phyloP scores from a whole-genome alignment of 2,113 vertebrate species.

The Poeciliopsis occidentalis region DNA sequence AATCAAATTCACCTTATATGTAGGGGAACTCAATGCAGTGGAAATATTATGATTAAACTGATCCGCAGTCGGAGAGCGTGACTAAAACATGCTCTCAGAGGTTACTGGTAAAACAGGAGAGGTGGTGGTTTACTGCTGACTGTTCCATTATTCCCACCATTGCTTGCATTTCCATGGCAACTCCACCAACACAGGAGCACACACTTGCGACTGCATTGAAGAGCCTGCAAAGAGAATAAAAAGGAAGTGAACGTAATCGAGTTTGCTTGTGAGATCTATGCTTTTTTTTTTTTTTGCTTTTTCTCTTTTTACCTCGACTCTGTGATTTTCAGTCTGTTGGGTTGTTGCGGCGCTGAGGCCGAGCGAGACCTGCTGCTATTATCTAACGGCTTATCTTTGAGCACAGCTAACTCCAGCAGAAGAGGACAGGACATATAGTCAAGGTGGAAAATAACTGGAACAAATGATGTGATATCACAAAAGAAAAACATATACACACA shows the following conservation, averaged over 20 bases:
- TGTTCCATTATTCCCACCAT: slow-evolving; percentile 48
- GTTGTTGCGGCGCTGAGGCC: slow-evolving; percentile 24
- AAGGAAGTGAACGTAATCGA: slow-evolving; percentile 37
- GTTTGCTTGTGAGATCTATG: slow-evolving; percentile 45
- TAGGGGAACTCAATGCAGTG: slow-evolving; percentile 2
- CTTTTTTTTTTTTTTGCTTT: neutral
- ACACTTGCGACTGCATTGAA: slow-evolving; percentile 8
- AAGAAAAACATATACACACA: neutral
- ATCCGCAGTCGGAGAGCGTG: slow-evolving; percentile 21
- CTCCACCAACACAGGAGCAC: slow-evolving; percentile 29
- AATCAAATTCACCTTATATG: neutral
- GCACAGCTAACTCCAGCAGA: slow-evolving; percentile 9
- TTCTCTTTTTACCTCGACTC: neutral
- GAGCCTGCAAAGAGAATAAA: slow-evolving; percentile 30
- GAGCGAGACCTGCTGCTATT: slow-evolving; percentile 38
- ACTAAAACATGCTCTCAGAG: slow-evolving; percentile 24
- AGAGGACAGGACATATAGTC: slow-evolving; percentile 34
- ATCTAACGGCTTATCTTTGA: slow-evolving; percentile 29
- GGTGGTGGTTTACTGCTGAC: slow-evolving; percentile 17
- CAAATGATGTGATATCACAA: slow-evolving; percentile 33
- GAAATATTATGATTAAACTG: slow-evolving; percentile 23
- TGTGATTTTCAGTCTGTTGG: slow-evolving; percentile 52
- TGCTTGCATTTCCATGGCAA: slow-evolving; percentile 65
- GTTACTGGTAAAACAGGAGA: slow-evolving; percentile 30
- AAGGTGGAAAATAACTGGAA: slow-evolving; percentile 49